Base-by-base conservation (phyloP, 2,888 invertebrate species). In the Euspilapteryx auroguttella region DNA sequence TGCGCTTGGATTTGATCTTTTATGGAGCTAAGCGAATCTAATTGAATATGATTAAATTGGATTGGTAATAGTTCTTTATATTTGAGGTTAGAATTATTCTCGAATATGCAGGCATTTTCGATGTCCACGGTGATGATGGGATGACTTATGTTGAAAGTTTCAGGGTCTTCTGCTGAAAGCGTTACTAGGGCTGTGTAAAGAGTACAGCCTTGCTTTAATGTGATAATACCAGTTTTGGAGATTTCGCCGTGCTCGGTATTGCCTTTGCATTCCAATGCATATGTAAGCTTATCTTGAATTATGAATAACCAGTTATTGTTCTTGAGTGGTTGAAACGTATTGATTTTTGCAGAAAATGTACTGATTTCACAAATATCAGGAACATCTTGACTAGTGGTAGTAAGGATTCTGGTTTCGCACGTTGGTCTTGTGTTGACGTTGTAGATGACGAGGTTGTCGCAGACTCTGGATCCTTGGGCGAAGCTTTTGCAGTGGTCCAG, bases 301-400 rank as follows among this genome's bases (percentile, higher is more conserved):
- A 31, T 28, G 24, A 25, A 26, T 9, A 31, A 8, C 31, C 32
- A 32, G 9, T 28, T 24, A 8, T 32, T 32, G 10, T 20, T 21
- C 10, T 14, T 8, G 8, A 28, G 12, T 3, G 21, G 10, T 14
- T 29, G 25, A 17, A 28, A 32, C 7, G 25, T 25, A n/a, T 32
- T 32, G 11, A 32, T 21, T 3, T 28, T 6, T 1, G 28, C 32
- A 2, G 32, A 15, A 21, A 28, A 32, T 4, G 28, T 32, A 8
- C 28, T 21, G 2, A 5, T 24, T 3, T 5, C 14, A 10, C 32
- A 32, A 1, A 12, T 20, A 3, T 20, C 10, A 3, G 27, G 27
- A 3, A 30, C 2, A 7, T n/a, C 8, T 9, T 9, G 2, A 5
- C 10, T 2, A 1, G 23, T 27, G 11, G 14, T 28, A 4, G 25